Conservation (phyloP, 2,797 vertebrate genomes). For the Tenualosa thibaudeaui region DNA sequence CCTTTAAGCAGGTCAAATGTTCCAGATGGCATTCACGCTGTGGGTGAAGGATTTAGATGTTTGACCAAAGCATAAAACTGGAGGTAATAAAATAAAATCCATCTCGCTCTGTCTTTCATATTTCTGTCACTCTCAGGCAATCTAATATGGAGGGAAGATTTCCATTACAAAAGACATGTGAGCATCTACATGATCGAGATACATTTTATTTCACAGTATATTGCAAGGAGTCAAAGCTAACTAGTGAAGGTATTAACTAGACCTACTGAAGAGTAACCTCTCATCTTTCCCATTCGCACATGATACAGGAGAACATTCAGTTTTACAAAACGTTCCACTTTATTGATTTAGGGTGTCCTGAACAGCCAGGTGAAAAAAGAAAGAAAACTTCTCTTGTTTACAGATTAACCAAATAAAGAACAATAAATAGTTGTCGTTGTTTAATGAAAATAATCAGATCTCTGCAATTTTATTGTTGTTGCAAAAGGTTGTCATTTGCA, state of each 20-base stretch:
- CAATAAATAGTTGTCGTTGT: slow-evolving; percentile 78
- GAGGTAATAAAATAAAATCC: neutral
- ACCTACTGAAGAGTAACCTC: slow-evolving; percentile 19
- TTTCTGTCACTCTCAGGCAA: neutral
- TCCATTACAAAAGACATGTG: slow-evolving; percentile 36
- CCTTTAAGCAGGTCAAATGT: neutral
- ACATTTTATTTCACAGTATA: slow-evolving; percentile 36
- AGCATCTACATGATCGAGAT: slow-evolving; percentile 31
- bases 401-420: slow-evolving; percentile 73
- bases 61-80: neutral
- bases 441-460: slow-evolving; percentile 64
- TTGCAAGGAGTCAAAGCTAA: neutral
- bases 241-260: neutral
- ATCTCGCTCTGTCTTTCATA: neutral
- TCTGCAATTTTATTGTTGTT: slow-evolving; percentile 37
- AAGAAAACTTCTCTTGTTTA: slow-evolving; percentile 61
- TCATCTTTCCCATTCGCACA: slow-evolving; percentile 53
- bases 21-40: neutral
- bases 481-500: slow-evolving; percentile 44
- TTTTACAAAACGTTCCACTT: slow-evolving; percentile 82
- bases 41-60: neutral
- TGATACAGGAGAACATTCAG: slow-evolving; percentile 72
- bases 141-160: neutral
- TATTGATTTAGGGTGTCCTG: slow-evolving; percentile 73
- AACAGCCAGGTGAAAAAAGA: slow-evolving; percentile 63